These are phyloP conservation scores for Penelope pileata DNA, from an alignment of 2,113 vertebrate genomes.

Conservation along the genomic window DNA sequence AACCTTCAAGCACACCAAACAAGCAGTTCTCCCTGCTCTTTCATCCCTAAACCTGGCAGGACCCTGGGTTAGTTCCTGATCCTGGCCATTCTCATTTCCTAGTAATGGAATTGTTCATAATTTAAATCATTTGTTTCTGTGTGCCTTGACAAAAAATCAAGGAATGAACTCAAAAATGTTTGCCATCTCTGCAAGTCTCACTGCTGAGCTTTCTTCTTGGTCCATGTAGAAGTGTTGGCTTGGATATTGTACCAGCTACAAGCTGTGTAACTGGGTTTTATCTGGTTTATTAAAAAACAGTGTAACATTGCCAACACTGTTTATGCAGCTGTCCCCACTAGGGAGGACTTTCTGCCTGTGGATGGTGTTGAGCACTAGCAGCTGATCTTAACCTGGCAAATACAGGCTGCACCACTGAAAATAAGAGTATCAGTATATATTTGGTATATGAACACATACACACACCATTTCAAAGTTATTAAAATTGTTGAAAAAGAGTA, in stretches of 20 bases:
- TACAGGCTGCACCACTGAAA: not conserved
- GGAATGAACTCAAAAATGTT: not conserved
- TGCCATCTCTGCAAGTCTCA: not conserved
- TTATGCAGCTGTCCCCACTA: not conserved
- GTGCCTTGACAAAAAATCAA: not conserved
- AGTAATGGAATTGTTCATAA: not conserved
- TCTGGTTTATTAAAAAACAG: not conserved
- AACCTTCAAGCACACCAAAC: not conserved
- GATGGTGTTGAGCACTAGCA: rapidly evolving
- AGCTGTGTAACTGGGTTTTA: not conserved
- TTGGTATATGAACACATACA: not conserved
- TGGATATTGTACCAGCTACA: not conserved
- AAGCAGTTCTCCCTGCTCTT: not conserved
- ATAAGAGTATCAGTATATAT: not conserved
- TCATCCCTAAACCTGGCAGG: not conserved
- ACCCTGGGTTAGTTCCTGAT: not conserved
- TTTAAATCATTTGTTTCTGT: rapidly evolving
- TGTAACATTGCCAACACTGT: not conserved
- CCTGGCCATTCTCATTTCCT: not conserved
- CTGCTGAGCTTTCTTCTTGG: not conserved
- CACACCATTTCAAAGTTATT: not conserved
- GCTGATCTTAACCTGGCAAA: not conserved
- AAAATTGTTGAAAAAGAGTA: not conserved
- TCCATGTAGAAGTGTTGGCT: not conserved
- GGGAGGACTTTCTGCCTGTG: not conserved